Percentiles rank a stretch among this genome's conserved stretches.
Evolutionary conservation across 2,888 invertebrate species (phyloP).

Genomic region (Acutogordius australiensis): DNA sequence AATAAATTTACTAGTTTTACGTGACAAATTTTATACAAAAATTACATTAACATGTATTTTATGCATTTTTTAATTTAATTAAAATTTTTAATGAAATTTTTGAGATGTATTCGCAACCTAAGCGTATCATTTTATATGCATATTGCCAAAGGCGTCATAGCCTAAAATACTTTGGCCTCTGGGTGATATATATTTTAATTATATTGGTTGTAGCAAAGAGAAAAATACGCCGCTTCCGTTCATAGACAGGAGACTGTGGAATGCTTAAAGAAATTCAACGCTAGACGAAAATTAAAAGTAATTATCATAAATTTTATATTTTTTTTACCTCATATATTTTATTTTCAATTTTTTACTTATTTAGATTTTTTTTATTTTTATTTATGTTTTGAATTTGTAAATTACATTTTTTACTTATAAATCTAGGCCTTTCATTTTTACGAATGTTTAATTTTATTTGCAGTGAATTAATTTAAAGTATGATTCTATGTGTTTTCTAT

Average conservation of each 20-base stretch:
- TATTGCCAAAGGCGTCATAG: too few relatives aligned
- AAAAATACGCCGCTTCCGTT: slow-evolving; percentile 89
- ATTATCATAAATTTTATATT: background rate
- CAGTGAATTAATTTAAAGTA: too few relatives aligned
- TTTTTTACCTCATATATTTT: background rate
- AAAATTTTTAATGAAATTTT: background rate
- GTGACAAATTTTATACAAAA: too few relatives aligned
- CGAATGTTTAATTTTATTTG: background rate
- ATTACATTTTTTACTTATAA: background rate
- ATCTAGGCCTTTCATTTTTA: background rate
- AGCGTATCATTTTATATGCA: too few relatives aligned
- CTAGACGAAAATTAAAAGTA: slow-evolving; percentile 87
- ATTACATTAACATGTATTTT: too few relatives aligned
- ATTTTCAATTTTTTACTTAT: background rate
- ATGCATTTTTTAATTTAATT: too few relatives aligned
- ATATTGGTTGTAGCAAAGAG: slow-evolving; percentile 67
- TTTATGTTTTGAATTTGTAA: background rate
- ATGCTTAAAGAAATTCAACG: slow-evolving; percentile 99
- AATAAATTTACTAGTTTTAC: too few relatives aligned
- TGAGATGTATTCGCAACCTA: too few relatives aligned
- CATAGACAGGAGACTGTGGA: slow-evolving; percentile 99
- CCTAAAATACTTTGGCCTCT: too few relatives aligned
- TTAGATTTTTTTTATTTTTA: slow-evolving; percentile 19
- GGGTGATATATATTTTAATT: too few relatives aligned
- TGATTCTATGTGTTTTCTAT: too few relatives aligned